phyloP scores from a whole-genome alignment of 1,140 invertebrate genomes.

The Ganaspis sp. region DNA sequence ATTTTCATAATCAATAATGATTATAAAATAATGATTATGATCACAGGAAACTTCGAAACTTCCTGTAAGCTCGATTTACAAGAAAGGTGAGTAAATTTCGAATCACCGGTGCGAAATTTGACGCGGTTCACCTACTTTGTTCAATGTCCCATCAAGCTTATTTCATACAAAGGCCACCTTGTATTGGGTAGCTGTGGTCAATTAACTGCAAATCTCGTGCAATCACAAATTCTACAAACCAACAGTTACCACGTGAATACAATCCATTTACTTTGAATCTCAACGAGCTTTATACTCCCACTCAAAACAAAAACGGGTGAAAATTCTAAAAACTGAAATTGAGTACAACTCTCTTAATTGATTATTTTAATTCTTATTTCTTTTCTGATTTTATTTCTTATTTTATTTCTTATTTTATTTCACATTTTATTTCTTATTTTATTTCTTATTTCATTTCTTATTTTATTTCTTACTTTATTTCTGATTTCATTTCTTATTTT shows the following conservation, averaged over 20 bases:
- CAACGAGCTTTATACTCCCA: conserved; percentile 18
- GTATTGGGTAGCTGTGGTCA: conserved; percentile 65
- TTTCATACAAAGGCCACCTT: conserved; percentile 62
- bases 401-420: too few relatives aligned
- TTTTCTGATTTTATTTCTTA: too few relatives aligned
- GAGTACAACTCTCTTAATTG: too few relatives aligned
- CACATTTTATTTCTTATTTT: too few relatives aligned
- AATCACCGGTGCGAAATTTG: neutral
- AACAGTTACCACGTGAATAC: conserved; percentile 60
- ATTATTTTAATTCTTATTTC: too few relatives aligned
- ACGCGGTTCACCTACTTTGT: neutral
- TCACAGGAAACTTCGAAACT: too few relatives aligned
- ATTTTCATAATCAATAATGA: too few relatives aligned
- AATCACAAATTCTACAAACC: conserved; percentile 51
- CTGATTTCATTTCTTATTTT: too few relatives aligned
- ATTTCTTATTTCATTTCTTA: too few relatives aligned
- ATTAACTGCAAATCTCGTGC: conserved; percentile 65
- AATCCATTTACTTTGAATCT: conserved; percentile 60
- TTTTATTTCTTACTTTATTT: too few relatives aligned
- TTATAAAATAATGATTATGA: too few relatives aligned
- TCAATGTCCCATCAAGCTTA: conserved; percentile 41
- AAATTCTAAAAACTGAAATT: neutral
- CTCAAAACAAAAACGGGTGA: neutral
- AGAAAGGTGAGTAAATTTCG: neutral
- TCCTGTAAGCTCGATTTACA: neutral